A percentile compares a stretch with the other conserved stretches of the same genome.
Evolutionary conservation across 35 echinoderm and acorn worm species (phyloP).

Genomic region (Patiria miniata): DNA sequence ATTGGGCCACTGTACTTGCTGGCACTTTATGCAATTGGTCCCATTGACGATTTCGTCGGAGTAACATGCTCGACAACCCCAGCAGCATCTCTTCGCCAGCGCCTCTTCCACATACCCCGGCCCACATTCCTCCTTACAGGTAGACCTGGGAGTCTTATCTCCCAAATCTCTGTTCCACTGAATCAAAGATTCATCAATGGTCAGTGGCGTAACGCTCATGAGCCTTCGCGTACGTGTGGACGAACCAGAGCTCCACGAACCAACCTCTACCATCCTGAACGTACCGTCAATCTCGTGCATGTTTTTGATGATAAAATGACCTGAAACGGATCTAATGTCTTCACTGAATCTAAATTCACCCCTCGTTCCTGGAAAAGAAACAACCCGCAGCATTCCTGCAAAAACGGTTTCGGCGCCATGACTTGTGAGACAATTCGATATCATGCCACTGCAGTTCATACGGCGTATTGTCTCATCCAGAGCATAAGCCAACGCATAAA

Average conservation of each 20-base stretch:
- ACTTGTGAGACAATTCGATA: not conserved
- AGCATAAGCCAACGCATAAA: constrained; percentile 36
- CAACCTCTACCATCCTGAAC: constrained; percentile 14
- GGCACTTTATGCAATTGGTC: constrained; percentile 22
- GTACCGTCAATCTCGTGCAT: not conserved
- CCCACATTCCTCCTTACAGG: constrained; percentile 27
- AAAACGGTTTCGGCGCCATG: not conserved
- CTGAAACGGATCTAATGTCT: not conserved
- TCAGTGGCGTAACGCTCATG: not conserved
- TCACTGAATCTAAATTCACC: constrained; percentile 41
- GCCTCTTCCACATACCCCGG: constrained; percentile 5
- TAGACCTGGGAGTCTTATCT: not conserved
- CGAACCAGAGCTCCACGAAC: constrained; percentile 14
- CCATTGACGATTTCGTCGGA: constrained; percentile 33
- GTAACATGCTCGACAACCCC: constrained; percentile 40
- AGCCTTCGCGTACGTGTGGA: not conserved
- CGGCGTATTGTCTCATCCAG: not conserved
- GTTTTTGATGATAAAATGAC: constrained; percentile 37
- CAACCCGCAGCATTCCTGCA: not conserved
- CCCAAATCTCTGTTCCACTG: constrained; percentile 13
- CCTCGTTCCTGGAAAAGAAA: not conserved
- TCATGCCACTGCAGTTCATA: not conserved
- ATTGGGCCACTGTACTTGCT: constrained; percentile 37
- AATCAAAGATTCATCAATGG: not conserved
- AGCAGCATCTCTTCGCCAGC: constrained; percentile 25